phyloP scores from a whole-genome alignment of 1,140 invertebrate species.

The Globodera rostochiensis region DNA sequence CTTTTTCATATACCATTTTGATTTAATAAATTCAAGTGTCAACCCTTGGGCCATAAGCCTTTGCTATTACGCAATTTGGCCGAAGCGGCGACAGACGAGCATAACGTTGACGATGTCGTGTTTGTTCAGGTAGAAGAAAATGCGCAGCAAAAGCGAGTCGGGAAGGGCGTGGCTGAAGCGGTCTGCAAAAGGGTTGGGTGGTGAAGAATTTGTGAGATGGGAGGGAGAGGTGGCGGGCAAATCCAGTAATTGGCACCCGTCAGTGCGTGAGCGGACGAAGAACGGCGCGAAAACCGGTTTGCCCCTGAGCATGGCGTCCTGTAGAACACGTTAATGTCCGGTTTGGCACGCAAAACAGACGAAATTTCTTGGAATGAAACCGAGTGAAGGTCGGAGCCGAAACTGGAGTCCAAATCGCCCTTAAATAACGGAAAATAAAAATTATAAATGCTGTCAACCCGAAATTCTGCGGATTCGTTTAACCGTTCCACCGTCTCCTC shows the following conservation, averaged over 20 bases:
- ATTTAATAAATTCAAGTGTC: too few relatives aligned
- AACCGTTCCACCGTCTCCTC: neutral
- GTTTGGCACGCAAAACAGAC: constrained; percentile 20
- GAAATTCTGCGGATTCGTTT: constrained; percentile 22
- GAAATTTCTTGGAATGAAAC: constrained; percentile 29
- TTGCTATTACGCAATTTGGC: constrained; percentile 14
- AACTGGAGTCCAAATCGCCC: constrained; percentile 24
- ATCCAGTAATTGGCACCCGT: neutral
- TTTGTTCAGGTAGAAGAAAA: constrained; percentile 26
- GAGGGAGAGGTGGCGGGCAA: too few relatives aligned
- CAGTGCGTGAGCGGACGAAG: constrained; percentile 3
- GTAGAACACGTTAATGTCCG: constrained; percentile 30
- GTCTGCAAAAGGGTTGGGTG: neutral
- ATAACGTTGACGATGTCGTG: constrained; percentile 25
- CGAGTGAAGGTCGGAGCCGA: constrained; percentile 22
- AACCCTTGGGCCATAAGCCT: too few relatives aligned
- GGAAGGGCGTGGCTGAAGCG: constrained; percentile 16
- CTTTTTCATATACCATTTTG: neutral
- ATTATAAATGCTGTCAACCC: neutral
- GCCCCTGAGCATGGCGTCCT: constrained; percentile 21
- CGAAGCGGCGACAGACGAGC: constrained; percentile 19
- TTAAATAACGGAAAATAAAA: neutral
- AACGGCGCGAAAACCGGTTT: constrained; percentile 21
- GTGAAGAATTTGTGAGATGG: too few relatives aligned
- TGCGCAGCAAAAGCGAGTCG: constrained; percentile 18